Conservation (phyloP, 2,888 invertebrate species). For the Nymphalis polychloros region DNA sequence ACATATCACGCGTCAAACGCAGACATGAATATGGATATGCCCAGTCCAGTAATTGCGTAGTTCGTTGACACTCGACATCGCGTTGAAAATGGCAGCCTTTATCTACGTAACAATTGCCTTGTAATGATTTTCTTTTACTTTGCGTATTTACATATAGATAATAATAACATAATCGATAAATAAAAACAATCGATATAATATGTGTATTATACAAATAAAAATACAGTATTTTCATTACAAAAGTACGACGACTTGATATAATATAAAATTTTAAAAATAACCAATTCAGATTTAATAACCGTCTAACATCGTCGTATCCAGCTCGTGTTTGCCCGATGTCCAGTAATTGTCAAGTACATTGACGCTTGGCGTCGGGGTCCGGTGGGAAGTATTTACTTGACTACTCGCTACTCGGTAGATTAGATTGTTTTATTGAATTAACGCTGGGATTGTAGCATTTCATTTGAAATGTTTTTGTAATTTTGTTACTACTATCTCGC, state of each 20-base stretch:
- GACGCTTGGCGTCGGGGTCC: background rate
- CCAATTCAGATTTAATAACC: constrained; percentile 1
- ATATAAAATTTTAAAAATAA: background rate
- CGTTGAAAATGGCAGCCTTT: background rate
- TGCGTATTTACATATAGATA: too few relatives aligned
- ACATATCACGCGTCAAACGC: background rate
- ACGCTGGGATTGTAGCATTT: background rate
- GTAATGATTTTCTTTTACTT: too few relatives aligned
- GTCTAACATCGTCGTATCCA: background rate
- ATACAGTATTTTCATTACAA: too few relatives aligned
- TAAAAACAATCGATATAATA: too few relatives aligned
- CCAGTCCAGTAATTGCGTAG: background rate
- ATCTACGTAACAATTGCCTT: background rate
- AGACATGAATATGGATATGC: background rate
- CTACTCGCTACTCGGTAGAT: background rate
- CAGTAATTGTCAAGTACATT: constrained; percentile 7
- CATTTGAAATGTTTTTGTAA: too few relatives aligned
- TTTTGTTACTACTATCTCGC: too few relatives aligned
- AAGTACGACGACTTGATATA: background rate
- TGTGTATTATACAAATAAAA: too few relatives aligned
- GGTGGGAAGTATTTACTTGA: background rate
- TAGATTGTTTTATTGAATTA: constrained; percentile 8
- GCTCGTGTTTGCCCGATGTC: background rate
- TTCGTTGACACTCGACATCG: constrained; percentile 10
- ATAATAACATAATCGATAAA: too few relatives aligned